A percentile compares a stretch with the other conserved stretches of the same genome.
Evolutionary conservation across 2,797 vertebrate species (phyloP).

Genomic region (Pseudomugil gertrudae): DNA sequence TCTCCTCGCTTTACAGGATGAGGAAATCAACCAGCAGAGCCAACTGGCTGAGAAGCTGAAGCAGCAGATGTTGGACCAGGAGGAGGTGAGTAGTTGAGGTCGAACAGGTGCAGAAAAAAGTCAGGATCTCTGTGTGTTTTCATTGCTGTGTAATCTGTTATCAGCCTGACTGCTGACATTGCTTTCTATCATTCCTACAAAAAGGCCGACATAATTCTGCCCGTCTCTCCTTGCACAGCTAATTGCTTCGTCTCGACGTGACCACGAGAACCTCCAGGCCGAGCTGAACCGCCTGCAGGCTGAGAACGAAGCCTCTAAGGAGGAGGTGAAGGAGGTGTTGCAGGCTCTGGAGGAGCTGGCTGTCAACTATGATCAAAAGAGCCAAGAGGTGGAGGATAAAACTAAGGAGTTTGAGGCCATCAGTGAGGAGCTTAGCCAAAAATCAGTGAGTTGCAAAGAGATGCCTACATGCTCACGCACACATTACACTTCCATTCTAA

Average conservation of each 20-base stretch:
- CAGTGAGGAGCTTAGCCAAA: constrained; percentile 95
- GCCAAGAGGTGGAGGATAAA: constrained; percentile 97
- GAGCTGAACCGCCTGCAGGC: constrained; percentile 94
- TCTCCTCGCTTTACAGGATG: constrained; percentile 82
- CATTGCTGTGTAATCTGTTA: neutral
- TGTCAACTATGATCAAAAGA: constrained; percentile 98
- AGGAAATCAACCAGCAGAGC: constrained; percentile 98
- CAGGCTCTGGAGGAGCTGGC: constrained; percentile 96
- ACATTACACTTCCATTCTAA: neutral
- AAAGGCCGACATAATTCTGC: neutral
- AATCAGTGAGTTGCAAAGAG: constrained; percentile 84
- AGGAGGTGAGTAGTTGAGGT: constrained; percentile 84
- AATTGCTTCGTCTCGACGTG: constrained; percentile 90
- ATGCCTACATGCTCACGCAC: neutral
- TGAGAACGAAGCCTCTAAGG: constrained; percentile 96
- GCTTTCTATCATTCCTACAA: neutral
- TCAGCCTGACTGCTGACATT: neutral
- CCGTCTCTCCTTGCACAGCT: constrained; percentile 77
- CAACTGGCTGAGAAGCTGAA: constrained; percentile 96
- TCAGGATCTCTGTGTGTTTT: constrained; percentile 1
- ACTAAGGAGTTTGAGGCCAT: constrained; percentile 93
- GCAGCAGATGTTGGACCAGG: constrained; percentile 97
- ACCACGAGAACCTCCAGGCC: constrained; percentile 94
- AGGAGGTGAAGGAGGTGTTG: constrained; percentile 96
- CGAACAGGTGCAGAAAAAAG: neutral